phyloP scores from a whole-genome alignment of 2,888 invertebrate species.

The Zygothrica quintamaculata region DNA sequence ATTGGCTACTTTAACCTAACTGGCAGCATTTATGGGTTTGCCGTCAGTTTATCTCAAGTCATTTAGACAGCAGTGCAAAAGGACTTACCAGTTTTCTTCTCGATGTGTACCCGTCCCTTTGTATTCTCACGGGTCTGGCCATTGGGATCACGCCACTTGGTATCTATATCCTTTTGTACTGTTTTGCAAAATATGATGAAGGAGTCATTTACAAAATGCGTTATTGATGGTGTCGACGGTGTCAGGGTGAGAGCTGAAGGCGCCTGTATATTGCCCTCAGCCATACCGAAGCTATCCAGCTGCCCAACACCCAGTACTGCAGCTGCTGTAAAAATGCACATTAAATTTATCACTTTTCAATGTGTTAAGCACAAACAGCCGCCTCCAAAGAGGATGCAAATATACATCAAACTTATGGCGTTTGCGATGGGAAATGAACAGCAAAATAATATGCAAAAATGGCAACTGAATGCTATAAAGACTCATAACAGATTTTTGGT shows the following conservation, averaged over 20 bases:
- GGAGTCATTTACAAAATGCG: conserved; percentile 85
- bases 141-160: conserved; percentile 83
- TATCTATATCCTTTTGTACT: conserved; percentile 77
- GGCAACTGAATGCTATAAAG: too few relatives aligned
- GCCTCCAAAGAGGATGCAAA: background rate
- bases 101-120: conserved; percentile 85
- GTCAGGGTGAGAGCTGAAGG: conserved; percentile 70
- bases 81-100: conserved; percentile 82
- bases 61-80: background rate
- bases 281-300: conserved; percentile 43
- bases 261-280: conserved; percentile 18
- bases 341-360: conserved; percentile 60
- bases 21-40: conserved; percentile 1
- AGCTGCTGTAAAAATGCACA: conserved; percentile 58
- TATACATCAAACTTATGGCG: background rate
- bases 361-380: conserved; percentile 2
- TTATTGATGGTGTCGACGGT: conserved; percentile 82
- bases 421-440: background rate
- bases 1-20: conserved; percentile 4
- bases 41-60: background rate
- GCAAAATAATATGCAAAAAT: conserved; percentile 1
- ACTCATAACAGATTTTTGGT: too few relatives aligned
- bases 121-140: conserved; percentile 81
- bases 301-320: conserved; percentile 63
- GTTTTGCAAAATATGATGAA: conserved; percentile 84